A percentile compares a stretch with the other conserved stretches of the same genome.
Evolutionary conservation across 2,797 vertebrate genomes (phyloP).

Genomic region (Acanthiza pusilla): DNA sequence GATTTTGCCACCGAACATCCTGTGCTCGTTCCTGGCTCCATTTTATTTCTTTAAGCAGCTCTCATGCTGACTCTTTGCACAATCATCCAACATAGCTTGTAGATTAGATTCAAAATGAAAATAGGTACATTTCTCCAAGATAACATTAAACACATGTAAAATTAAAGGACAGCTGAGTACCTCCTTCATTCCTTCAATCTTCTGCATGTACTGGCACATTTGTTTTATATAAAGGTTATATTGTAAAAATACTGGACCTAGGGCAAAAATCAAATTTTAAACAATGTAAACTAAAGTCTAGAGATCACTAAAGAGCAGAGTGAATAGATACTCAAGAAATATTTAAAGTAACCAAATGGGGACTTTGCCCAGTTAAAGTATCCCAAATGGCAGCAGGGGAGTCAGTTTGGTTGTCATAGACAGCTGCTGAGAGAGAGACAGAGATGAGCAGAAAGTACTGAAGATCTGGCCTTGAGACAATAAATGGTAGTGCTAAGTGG

Average conservation of each 20-base stretch:
- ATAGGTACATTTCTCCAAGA: not conserved
- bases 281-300: slow-evolving; percentile 43
- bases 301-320: not conserved
- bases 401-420: slow-evolving; percentile 28
- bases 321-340: slow-evolving; percentile 18
- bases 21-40: not conserved
- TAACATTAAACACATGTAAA: slow-evolving; percentile 49
- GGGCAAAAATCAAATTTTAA: slow-evolving; percentile 27
- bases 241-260: slow-evolving; percentile 45
- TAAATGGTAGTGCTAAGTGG: slow-evolving; percentile 33
- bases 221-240: slow-evolving; percentile 58
- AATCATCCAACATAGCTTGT: not conserved
- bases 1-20: not conserved
- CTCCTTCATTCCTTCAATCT: slow-evolving; percentile 41
- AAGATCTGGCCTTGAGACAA: slow-evolving; percentile 34
- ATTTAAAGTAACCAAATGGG: slow-evolving; percentile 28
- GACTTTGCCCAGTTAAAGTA: slow-evolving; percentile 47
- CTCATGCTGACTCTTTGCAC: not conserved
- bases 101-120: slow-evolving; percentile 44
- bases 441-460: slow-evolving; percentile 26
- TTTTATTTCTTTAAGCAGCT: slow-evolving; percentile 19
- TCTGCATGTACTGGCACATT: slow-evolving; percentile 42
- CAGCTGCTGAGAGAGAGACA: slow-evolving; percentile 38
- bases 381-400: slow-evolving; percentile 31
- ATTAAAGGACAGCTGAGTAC: slow-evolving; percentile 9